Evolutionary conservation across 1,140 invertebrate genomes (phyloP).

Genomic region (Halesus radiatus): DNA sequence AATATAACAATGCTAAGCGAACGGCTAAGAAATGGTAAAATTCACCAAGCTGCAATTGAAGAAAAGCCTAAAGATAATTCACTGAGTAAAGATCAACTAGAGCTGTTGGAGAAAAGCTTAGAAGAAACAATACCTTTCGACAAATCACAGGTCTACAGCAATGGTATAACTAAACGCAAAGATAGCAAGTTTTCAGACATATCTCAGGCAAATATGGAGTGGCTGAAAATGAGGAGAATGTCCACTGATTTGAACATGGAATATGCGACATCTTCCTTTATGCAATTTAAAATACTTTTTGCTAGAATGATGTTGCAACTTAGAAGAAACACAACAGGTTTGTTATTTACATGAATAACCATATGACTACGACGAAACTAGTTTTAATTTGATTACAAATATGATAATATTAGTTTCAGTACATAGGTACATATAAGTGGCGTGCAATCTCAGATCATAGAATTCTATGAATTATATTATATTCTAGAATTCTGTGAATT

Average conservation of each 20-base stretch:
- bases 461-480: no score
- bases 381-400: no score
- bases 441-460: no score
- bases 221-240: slow-evolving; percentile 49
- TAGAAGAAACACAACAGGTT: slow-evolving; percentile 60
- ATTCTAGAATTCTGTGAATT: no score
- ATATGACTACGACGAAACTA: not conserved
- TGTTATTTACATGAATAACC: not conserved
- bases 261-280: slow-evolving; percentile 59
- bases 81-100: slow-evolving; percentile 2
- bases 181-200: slow-evolving; percentile 22
- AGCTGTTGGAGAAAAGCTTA: slow-evolving; percentile 59
- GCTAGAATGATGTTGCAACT: slow-evolving; percentile 62
- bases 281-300: slow-evolving; percentile 62
- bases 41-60: slow-evolving; percentile 61
- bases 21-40: slow-evolving; percentile 65
- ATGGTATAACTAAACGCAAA: no score
- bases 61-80: not conserved
- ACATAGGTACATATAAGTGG: no score
- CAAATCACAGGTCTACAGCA: slow-evolving; percentile 27
- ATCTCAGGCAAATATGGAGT: slow-evolving; percentile 50
- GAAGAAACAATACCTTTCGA: slow-evolving; percentile 59
- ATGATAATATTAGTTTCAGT: no score
- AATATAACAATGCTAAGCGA: slow-evolving; percentile 62
- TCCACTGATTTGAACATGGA: slow-evolving; percentile 52